Percentiles rank a stretch among this genome's conserved stretches.
phyloP scores from a whole-genome alignment of 2,888 invertebrate species.

The Chymomyza amoena region DNA sequence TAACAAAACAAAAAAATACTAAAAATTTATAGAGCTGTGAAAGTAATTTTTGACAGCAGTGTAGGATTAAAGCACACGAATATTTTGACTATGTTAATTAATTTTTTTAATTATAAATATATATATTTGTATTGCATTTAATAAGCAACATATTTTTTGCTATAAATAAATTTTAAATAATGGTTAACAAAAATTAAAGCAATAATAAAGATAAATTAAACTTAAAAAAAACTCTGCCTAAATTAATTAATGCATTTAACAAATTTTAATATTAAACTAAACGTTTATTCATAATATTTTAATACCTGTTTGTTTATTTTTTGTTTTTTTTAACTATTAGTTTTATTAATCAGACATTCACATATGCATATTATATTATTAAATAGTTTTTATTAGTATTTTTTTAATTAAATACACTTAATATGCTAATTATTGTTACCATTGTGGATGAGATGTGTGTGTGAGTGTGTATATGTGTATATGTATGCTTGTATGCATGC shows the following conservation, averaged over 20 bases:
- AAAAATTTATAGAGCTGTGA: conserved; percentile 14
- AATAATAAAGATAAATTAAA: not conserved
- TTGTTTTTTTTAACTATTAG: conserved; percentile 22
- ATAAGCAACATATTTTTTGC: not conserved
- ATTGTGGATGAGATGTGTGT: conserved; percentile 76
- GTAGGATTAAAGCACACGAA: conserved; percentile 4
- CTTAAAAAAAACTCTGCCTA: not conserved
- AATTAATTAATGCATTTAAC: not conserved
- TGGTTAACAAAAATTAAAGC: not conserved
- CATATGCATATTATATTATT: conserved; percentile 35
- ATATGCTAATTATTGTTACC: conserved; percentile 78
- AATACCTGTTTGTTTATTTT: conserved; percentile 43
- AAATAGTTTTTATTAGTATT: conserved; percentile 30
- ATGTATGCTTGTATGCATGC: conserved; percentile 35
- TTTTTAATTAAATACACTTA: conserved; percentile 69
- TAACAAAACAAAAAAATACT: not conserved
- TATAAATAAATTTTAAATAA: not conserved
- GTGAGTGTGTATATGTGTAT: conserved; percentile 27
- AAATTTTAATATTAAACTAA: not conserved
- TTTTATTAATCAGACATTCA: conserved; percentile 57
- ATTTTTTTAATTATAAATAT: conserved; percentile 24
- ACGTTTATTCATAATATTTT: not conserved
- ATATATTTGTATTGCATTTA: conserved; percentile 19
- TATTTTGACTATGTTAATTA: conserved; percentile 3
- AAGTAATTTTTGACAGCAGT: conserved; percentile 6